Base-by-base conservation (phyloP, 2,797 vertebrate genomes). In the Clarias pachynema region DNA sequence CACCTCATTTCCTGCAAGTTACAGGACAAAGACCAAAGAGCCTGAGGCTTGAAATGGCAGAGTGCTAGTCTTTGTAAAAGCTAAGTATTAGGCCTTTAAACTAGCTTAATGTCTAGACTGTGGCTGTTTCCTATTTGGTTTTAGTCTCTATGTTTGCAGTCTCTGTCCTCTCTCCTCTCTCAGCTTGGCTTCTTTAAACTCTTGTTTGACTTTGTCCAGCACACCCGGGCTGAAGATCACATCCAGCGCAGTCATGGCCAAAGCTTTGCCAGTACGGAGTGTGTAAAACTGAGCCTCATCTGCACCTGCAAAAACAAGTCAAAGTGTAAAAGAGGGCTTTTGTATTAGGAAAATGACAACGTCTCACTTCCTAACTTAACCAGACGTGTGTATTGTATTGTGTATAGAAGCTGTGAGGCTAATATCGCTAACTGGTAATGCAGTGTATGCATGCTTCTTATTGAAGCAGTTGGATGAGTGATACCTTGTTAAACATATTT, bases 231-330 rank as follows among this genome's bases (percentile, higher is more conserved):
- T 91, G 92, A 96, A 95, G 88, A 97, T 91, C 53, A 97, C 92
- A 87, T 97, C 97, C 92, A 97, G 82, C 0, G 96, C 96, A 4
- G 96, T 97, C 96, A 97, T 96, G 18, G 95, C 95, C 91, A 97
- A 90, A 84, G 96, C 95, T 92, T 97, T 97, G 24, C 96, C 96
- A 0, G 95, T 92, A 65, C 96, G 92, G 90, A 97, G 90, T 29
- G 96, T 87, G 7, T 96, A 97, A 91, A 95, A 95, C 88, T 97
- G 97, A 89, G 96, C 96, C 69, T 90, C 89, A 37, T 95, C 93
- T 63, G 96, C 95, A 49, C 96, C 97, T 97, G 88, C 24, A 87
- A 40, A 26, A 9, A 12, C n/a, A 29, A 40, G 22, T 79, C 3
- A 77, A 57, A 10, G 29, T 26, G 14, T 53, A 74, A 26, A 73